These are phyloP conservation scores for Torymus aiolomorphi DNA, from an alignment of 2,888 invertebrate genomes.

Conservation along the genomic window DNA sequence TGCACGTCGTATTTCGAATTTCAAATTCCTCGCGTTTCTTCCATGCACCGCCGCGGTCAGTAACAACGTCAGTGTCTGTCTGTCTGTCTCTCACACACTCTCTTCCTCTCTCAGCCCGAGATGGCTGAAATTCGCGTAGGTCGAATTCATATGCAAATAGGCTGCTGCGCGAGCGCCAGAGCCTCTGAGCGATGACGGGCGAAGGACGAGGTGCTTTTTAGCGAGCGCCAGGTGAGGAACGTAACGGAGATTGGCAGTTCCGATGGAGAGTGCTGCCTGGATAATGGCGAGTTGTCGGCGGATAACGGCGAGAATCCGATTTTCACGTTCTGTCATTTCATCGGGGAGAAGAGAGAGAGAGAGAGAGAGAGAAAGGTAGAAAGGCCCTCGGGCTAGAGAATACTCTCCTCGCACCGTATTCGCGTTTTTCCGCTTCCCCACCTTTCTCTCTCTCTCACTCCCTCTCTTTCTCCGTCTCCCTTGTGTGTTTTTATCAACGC, in stretches of 20 bases:
- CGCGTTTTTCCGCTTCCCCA: not conserved
- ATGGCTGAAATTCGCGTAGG: conserved; percentile 30
- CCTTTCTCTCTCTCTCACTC: conserved; percentile 21
- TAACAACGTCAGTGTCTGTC: conserved; percentile 35
- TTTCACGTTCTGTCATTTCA: conserved; percentile 58
- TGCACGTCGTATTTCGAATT: not conserved
- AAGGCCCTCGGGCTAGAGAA: not conserved
- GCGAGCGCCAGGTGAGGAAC: conserved; percentile 47
- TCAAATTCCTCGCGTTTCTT: not conserved
- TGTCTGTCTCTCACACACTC: too few relatives aligned
- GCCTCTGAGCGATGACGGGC: conserved; percentile 51
- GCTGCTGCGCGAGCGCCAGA: conserved; percentile 5
- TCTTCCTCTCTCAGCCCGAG: not conserved
- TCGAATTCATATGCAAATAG: conserved; percentile 71
- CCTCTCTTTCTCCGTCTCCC: conserved; percentile 19
- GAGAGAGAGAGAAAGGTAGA: conserved; percentile 11
- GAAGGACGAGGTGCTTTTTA: conserved; percentile 62
- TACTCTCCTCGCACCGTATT: conserved; percentile 12
- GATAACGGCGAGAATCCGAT: conserved; percentile 59
- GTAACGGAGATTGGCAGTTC: conserved; percentile 68
- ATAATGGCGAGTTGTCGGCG: conserved; percentile 57
- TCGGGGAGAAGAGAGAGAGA: not conserved
- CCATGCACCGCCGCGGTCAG: conserved; percentile 4
- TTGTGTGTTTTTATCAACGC: conserved; percentile 36
- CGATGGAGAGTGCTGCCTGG: conserved; percentile 57